Evolutionary conservation across 2,113 vertebrate species (phyloP).

Genomic region (Callipepla californica): DNA sequence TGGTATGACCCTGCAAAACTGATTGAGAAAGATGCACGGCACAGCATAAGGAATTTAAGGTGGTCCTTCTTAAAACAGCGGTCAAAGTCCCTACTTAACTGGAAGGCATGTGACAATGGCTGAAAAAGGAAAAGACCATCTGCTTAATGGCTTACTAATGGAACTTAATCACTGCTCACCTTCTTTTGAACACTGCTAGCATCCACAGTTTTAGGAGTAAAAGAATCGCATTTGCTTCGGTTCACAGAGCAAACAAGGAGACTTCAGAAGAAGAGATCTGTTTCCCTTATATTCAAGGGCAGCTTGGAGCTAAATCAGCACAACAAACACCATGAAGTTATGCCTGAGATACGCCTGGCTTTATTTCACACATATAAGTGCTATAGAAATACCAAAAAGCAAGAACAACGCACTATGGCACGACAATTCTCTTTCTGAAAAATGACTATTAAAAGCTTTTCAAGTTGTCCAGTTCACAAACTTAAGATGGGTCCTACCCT

Average conservation of each 20-base stretch:
- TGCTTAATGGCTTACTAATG: neutral
- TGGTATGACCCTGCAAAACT: neutral
- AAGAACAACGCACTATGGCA: neutral
- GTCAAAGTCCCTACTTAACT: neutral
- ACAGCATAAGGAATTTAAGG: neutral
- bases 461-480: neutral
- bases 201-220: neutral
- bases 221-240: neutral
- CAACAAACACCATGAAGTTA: neutral
- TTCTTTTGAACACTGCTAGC: neutral
- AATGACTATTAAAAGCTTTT: neutral
- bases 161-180: neutral
- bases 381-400: neutral
- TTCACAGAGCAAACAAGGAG: neutral
- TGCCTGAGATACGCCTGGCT: neutral
- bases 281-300: neutral
- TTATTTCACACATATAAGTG: neutral
- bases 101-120: neutral
- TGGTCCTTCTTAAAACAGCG: neutral
- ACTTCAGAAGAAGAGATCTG: neutral
- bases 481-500: neutral
- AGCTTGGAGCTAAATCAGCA: neutral
- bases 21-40: neutral
- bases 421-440: neutral
- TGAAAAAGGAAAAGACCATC: neutral